Conservation (phyloP, 2,797 vertebrate species). For the Hirundo rustica region DNA sequence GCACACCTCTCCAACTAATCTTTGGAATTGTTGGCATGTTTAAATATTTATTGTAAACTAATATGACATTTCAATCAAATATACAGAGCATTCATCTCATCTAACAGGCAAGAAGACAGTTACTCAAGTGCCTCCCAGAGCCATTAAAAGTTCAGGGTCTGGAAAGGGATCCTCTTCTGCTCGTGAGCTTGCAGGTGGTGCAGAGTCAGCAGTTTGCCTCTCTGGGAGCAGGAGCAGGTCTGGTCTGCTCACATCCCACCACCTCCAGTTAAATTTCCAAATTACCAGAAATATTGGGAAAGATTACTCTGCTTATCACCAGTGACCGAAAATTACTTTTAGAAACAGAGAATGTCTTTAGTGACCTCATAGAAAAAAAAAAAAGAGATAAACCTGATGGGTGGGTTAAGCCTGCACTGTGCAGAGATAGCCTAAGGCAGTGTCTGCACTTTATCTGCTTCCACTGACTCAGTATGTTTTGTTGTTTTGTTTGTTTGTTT, state of each 20-base stretch:
- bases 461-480: constrained; percentile 34
- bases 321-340: constrained; percentile 67
- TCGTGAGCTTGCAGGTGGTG: not conserved
- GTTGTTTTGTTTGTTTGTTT: too few relatives aligned
- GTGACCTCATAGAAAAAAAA: constrained; percentile 36
- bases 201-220: accelerated
- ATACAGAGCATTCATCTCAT: constrained; percentile 29
- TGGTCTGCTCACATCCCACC: not conserved
- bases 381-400: constrained; percentile 37
- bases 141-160: not conserved
- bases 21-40: not conserved
- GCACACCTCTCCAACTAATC: not conserved
- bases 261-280: not conserved
- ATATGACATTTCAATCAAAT: not conserved
- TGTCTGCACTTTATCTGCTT: constrained; percentile 50
- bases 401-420: constrained; percentile 32
- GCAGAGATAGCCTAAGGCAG: constrained; percentile 51
- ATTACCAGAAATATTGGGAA: constrained; percentile 35
- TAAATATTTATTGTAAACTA: constrained; percentile 51
- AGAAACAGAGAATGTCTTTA: constrained; percentile 62
- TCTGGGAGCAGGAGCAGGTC: accelerated
- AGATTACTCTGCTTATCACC: constrained; percentile 61
- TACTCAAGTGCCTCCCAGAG: not conserved
- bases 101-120: not conserved
- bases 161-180: not conserved